Conservation (phyloP, 2,797 vertebrate species). For the Forpus xanthops region DNA sequence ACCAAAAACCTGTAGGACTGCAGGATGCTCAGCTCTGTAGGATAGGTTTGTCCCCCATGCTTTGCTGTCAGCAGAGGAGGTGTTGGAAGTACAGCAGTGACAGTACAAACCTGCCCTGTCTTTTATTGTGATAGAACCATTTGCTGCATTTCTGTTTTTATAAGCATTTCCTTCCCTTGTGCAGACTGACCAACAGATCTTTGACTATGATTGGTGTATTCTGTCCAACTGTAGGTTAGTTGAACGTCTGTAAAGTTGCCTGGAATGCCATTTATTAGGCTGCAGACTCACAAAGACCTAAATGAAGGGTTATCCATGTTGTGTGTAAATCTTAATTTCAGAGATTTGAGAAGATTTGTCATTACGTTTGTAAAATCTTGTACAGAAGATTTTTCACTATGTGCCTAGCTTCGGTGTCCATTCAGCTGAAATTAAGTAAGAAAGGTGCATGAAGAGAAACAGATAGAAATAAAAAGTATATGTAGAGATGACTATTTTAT, state of each 20-base stretch:
- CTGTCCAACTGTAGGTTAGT: slow-evolving; percentile 74
- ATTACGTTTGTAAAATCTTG: slow-evolving; percentile 78
- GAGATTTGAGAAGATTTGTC: slow-evolving; percentile 48
- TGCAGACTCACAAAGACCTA: slow-evolving; percentile 58
- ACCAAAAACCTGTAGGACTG: slow-evolving; percentile 46
- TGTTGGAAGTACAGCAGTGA: slow-evolving; percentile 23
- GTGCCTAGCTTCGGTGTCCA: slow-evolving; percentile 85
- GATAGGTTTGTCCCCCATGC: slow-evolving; percentile 25
- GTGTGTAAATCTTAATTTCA: slow-evolving; percentile 70
- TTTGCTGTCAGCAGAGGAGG: slow-evolving; percentile 45
- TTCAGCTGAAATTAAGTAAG: slow-evolving; percentile 77
- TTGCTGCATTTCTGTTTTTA: slow-evolving; percentile 15
- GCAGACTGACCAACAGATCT: slow-evolving; percentile 75
- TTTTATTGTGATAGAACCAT: slow-evolving; percentile 45
- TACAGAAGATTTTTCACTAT: slow-evolving; percentile 83
- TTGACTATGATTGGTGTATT: slow-evolving; percentile 67
- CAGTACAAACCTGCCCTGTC: background rate
- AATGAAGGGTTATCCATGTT: slow-evolving; percentile 73
- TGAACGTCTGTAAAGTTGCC: slow-evolving; percentile 75
- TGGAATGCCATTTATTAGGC: slow-evolving; percentile 76
- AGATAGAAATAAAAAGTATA: slow-evolving; percentile 78
- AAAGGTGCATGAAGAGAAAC: slow-evolving; percentile 81
- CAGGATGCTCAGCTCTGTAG: slow-evolving; percentile 48
- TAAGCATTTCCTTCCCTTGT: slow-evolving; percentile 65
- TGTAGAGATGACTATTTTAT: slow-evolving; percentile 87